Conservation (phyloP, 2,888 invertebrate species). For the Ectemnius cavifrons region DNA sequence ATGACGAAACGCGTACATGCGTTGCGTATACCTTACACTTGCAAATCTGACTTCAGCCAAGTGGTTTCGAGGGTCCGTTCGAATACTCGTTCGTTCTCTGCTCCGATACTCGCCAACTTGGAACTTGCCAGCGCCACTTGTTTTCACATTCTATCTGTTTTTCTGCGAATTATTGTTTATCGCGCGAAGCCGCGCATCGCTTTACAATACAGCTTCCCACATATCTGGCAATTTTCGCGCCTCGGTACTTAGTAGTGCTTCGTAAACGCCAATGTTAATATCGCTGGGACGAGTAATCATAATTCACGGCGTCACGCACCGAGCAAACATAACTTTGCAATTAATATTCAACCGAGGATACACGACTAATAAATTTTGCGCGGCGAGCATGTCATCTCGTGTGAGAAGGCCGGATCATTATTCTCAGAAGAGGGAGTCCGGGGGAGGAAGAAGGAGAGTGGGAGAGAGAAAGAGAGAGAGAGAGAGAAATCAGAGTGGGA, state of each 20-base stretch:
- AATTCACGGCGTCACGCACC: too few species aligned
- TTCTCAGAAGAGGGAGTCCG: background rate
- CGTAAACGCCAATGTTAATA: background rate
- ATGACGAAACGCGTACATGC: too few species aligned
- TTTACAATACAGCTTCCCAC: background rate
- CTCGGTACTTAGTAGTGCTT: background rate
- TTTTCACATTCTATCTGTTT: background rate
- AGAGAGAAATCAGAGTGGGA: background rate
- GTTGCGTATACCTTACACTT: too few species aligned
- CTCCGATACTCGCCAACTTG: too few species aligned
- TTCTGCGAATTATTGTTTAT: background rate
- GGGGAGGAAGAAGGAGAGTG: too few species aligned
- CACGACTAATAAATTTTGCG: background rate
- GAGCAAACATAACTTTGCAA: background rate
- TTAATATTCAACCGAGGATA: background rate
- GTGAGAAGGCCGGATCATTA: constrained; percentile 5
- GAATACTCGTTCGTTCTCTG: too few species aligned
- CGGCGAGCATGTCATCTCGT: background rate
- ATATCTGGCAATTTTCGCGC: background rate
- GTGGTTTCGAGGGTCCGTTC: too few species aligned
- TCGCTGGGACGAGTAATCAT: too few species aligned
- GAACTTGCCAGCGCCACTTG: background rate
- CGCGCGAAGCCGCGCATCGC: background rate
- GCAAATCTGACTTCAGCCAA: too few species aligned
- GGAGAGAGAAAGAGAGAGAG: background rate